phyloP scores from a whole-genome alignment of 2,888 invertebrate genomes.

The Clostera curtula region DNA sequence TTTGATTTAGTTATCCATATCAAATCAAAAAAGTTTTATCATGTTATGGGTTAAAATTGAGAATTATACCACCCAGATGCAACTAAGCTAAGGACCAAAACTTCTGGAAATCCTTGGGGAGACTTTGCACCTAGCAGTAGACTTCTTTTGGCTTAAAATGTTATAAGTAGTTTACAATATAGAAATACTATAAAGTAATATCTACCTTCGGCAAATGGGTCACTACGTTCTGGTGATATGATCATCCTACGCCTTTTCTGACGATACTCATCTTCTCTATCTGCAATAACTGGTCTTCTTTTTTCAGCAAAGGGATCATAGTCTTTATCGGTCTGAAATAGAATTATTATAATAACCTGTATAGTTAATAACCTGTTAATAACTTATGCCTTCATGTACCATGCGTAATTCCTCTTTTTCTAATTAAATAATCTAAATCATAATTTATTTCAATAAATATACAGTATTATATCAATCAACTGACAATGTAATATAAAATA shows the following conservation, averaged over 20 bases:
- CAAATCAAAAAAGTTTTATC: no score
- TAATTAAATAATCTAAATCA: slow-evolving; percentile 1
- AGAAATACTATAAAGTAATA: slow-evolving; percentile 22
- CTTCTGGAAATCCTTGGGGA: no score
- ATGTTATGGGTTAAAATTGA: no score
- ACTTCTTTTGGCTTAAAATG: neutral
- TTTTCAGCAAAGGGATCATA: slow-evolving; percentile 96
- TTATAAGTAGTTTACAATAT: neutral
- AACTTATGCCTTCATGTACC: no score
- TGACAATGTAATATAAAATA: neutral
- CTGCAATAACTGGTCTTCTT: slow-evolving; percentile 92
- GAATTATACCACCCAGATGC: no score
- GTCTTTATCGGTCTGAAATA: slow-evolving; percentile 87
- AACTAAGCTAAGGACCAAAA: no score
- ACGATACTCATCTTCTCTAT: slow-evolving; percentile 97
- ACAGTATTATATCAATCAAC: no score
- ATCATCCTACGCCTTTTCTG: slow-evolving; percentile 90
- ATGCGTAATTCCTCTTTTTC: no score
- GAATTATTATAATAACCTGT: slow-evolving; percentile 2
- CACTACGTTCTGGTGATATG: slow-evolving; percentile 97
- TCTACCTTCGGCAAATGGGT: slow-evolving; percentile 98
- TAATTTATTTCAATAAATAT: neutral
- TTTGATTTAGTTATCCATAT: no score
- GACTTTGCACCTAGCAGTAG: no score
- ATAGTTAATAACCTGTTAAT: no score